phyloP scores from a whole-genome alignment of 2,113 vertebrate species.

The Cryptoleucopteryx plumbea region DNA sequence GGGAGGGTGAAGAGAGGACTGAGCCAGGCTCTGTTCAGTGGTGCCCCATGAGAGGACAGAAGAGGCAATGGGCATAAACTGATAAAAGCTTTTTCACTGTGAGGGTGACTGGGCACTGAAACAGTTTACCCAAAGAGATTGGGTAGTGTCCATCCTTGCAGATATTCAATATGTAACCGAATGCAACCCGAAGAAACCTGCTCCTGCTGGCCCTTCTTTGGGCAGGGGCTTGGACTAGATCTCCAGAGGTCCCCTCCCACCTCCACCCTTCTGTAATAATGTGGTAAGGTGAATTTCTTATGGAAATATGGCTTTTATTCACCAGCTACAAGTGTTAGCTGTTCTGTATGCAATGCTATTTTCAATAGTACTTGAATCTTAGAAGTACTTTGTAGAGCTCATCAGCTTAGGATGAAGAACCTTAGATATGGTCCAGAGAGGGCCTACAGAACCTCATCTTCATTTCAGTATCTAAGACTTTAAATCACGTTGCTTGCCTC shows the following conservation, averaged over 20 bases:
- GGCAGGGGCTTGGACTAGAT: not conserved
- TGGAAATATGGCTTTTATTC: not conserved
- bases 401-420: not conserved
- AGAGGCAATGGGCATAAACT: not conserved
- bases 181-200: fast-evolving
- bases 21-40: not conserved
- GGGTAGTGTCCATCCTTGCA: not conserved
- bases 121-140: not conserved
- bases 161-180: too few relatives aligned
- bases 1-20: not conserved
- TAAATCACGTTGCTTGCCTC: not conserved
- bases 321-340: not conserved
- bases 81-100: not conserved
- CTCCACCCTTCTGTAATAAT: not conserved
- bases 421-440: not conserved
- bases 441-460: not conserved
- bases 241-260: not conserved
- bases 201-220: not conserved
- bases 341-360: not conserved
- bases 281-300: not conserved
- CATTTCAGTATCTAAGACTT: not conserved
- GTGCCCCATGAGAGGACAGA: not conserved
- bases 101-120: not conserved
- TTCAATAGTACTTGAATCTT: not conserved
- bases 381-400: not conserved